Evolutionary conservation across 2,797 vertebrate species (phyloP).

Genomic region (Danio tinwini): DNA sequence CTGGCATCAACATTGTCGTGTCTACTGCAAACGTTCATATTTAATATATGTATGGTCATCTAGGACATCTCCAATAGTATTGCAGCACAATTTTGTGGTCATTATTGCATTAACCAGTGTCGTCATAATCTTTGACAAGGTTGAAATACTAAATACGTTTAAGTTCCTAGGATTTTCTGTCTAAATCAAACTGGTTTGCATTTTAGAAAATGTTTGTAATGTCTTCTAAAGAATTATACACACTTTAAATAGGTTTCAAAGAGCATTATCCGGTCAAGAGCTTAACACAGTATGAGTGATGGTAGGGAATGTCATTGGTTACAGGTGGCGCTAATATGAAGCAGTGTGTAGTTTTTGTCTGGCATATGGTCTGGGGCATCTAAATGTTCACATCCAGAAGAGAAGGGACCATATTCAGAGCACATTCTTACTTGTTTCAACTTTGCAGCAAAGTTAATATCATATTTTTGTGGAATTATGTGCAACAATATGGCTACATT

Average conservation of each 20-base stretch:
- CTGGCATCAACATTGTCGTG: background rate
- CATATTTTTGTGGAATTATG: background rate
- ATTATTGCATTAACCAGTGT: background rate
- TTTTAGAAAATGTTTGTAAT: background rate
- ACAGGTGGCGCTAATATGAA: conserved; percentile 21
- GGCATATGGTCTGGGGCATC: conserved; percentile 11
- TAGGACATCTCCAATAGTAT: background rate
- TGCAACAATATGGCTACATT: background rate
- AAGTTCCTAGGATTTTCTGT: too few species aligned
- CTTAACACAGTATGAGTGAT: background rate
- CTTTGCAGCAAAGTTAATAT: background rate
- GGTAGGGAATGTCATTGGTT: conserved; percentile 19
- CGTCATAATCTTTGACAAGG: background rate
- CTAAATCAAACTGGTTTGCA: background rate
- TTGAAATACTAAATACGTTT: background rate
- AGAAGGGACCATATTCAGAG: background rate
- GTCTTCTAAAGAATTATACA: background rate
- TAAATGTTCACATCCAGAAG: conserved; percentile 23
- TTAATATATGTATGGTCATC: background rate
- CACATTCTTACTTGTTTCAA: background rate
- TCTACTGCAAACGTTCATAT: background rate
- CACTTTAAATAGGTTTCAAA: background rate
- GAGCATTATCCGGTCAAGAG: background rate
- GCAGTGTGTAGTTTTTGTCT: conserved; percentile 30
- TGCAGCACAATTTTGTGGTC: background rate